Evolutionary conservation across 2,888 invertebrate genomes (phyloP), one percentile per base, ranked within the genome.

Genomic region (Celastrina argiolus): DNA sequence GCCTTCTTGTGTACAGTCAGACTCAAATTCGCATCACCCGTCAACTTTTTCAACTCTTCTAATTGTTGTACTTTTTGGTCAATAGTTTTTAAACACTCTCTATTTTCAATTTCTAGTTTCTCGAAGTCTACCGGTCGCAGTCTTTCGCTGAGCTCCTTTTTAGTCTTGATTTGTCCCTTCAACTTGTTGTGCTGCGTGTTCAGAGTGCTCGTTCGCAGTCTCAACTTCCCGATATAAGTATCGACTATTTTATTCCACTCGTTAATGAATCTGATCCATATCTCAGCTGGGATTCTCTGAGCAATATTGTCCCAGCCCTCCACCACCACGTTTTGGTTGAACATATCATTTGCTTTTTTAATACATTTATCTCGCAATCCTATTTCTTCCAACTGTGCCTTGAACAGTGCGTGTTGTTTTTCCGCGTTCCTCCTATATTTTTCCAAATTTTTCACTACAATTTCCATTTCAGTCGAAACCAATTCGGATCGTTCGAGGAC

Each of bases 91-190:
- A 83, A 64, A 65, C 91, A 89, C 74, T 92, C 90, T 2, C 87
- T 74, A 73, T 94, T 94, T 73, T 94, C 93, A 36, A 94, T 94
- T 72, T 88, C 86, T 2, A 94, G 74, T 74, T 94, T 93, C 36
- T 94, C 93, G 71, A 94, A 94, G 76, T 94, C 94, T 0, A 94
- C 92, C 0, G 92, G 90, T 64, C 92, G 85, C 0, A 94, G 77
- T 61, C 87, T 90, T 69, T 93, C 93, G 14, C 93, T 93, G 0
- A 94, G 74, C 74, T 94, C 93, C 5, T 88, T 84, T 70, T 93
- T 92, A 6, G 92, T 85, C 36, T 86, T 81, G 1, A 94, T 87
- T 69, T 93, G 92, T 0, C 88, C 82, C 69, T 90, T 92, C 0
- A 93, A 76, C 76, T 93, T 93, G 51, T 81, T 86, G 73, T 88